Conservation (phyloP, 1,140 invertebrate genomes). For the Hermatobates lingyangjiaoensis region DNA sequence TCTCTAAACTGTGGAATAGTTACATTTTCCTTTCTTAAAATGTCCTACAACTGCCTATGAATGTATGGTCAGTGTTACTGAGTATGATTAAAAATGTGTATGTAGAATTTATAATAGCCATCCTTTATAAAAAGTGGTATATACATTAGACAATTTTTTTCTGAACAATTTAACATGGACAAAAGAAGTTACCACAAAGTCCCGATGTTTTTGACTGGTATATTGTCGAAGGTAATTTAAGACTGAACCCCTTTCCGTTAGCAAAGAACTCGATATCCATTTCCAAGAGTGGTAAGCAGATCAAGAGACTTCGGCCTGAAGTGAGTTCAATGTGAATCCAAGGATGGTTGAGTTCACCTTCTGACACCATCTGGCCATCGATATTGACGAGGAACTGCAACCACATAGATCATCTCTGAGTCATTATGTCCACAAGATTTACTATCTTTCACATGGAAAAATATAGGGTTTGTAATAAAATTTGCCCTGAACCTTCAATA, state of each 20-base stretch:
- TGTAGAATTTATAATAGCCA: neutral
- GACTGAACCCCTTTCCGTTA: conserved; percentile 26
- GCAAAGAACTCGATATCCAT: conserved; percentile 16
- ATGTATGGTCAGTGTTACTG: neutral
- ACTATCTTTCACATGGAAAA: too few relatives aligned
- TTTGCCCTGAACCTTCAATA: too few relatives aligned
- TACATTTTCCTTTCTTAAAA: neutral
- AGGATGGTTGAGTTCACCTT: too few relatives aligned
- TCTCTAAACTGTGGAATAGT: neutral
- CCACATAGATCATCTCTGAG: neutral
- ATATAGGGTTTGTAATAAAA: too few relatives aligned
- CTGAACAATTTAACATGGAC: neutral
- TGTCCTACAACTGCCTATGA: neutral
- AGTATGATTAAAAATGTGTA: neutral
- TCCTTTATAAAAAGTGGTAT: neutral
- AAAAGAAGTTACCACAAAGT: conserved; percentile 40
- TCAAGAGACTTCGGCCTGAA: conserved; percentile 7
- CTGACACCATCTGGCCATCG: too few relatives aligned
- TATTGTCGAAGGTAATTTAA: conserved; percentile 45
- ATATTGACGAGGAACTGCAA: too few relatives aligned
- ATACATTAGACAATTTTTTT: too few relatives aligned
- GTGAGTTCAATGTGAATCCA: too few relatives aligned
- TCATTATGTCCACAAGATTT: neutral
- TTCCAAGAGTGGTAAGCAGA: conserved; percentile 7
- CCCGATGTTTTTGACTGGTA: conserved; percentile 55